Evolutionary conservation across 92 coral and sea anemone genomes (phyloP).

Genomic region (Epizoanthus ramosus): DNA sequence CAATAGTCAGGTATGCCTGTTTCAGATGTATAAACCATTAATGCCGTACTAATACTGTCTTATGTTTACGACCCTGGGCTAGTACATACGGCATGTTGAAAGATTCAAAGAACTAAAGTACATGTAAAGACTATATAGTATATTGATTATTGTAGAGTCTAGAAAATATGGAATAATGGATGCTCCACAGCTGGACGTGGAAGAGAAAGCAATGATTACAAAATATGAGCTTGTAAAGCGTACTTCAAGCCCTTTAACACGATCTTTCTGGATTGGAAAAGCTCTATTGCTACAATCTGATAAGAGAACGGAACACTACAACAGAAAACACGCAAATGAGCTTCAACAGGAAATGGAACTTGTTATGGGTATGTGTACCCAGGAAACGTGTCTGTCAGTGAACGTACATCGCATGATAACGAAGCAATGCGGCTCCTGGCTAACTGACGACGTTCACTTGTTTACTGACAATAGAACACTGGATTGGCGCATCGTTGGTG

Average conservation of each 20-base stretch:
- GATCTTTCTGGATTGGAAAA: slow-evolving; percentile 56
- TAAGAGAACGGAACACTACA: not conserved
- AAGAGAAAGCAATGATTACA: not conserved
- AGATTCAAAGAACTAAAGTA: not conserved
- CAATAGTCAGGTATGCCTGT: too few relatives aligned
- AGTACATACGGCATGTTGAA: too few relatives aligned
- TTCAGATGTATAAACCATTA: too few relatives aligned
- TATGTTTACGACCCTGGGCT: too few relatives aligned
- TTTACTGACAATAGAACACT: not conserved
- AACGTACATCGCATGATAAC: slow-evolving; percentile 28
- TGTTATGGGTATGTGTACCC: not conserved
- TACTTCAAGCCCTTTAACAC: slow-evolving; percentile 4
- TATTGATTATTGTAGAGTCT: too few relatives aligned
- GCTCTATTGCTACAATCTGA: not conserved
- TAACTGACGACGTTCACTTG: not conserved
- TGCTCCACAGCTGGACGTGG: not conserved
- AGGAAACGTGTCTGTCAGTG: slow-evolving; percentile 18
- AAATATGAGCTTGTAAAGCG: not conserved
- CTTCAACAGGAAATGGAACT: slow-evolving; percentile 5
- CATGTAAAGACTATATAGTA: too few relatives aligned
- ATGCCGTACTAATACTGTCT: too few relatives aligned
- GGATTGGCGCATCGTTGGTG: slow-evolving; percentile 10
- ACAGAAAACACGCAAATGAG: not conserved
- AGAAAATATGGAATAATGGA: too few relatives aligned
- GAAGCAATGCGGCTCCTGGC: not conserved